Percentiles rank a stretch among this genome's conserved stretches.
These are phyloP conservation scores for Spinus olivaceus DNA, from an alignment of 2,797 vertebrate species.

Conservation along the genomic window DNA sequence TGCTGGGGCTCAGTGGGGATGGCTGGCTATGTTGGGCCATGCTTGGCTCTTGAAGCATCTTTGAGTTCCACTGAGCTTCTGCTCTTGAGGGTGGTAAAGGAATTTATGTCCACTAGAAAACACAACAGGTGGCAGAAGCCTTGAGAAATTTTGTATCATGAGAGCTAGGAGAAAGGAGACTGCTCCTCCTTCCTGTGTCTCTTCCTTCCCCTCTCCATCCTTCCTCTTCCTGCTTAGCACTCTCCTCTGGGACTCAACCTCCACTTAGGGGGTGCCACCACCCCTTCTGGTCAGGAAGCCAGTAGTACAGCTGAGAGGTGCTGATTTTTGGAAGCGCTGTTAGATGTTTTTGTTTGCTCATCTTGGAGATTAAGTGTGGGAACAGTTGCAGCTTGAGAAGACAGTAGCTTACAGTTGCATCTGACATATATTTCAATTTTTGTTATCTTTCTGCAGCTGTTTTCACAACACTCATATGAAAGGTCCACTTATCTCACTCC, in stretches of 20 bases:
- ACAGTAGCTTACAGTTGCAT: neutral
- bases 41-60: neutral
- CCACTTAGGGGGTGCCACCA: fast-evolving
- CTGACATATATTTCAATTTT: neutral
- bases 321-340: neutral
- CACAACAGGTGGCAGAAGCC: fast-evolving
- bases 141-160: neutral
- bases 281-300: neutral
- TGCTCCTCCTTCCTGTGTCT: neutral
- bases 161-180: neutral
- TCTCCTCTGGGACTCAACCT: neutral
- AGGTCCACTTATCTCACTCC: neutral
- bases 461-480: constrained; percentile 21
- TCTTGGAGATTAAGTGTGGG: neutral
- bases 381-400: neutral
- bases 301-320: neutral
- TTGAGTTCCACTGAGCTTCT: neutral
- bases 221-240: neutral
- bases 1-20: neutral
- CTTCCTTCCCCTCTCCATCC: neutral
- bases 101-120: neutral
- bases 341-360: neutral
- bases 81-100: neutral
- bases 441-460: constrained; percentile 21
- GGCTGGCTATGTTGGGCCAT: neutral